Evolutionary conservation across 2,113 vertebrate genomes (phyloP).

Genomic region (Campylomormyrus numenius): DNA sequence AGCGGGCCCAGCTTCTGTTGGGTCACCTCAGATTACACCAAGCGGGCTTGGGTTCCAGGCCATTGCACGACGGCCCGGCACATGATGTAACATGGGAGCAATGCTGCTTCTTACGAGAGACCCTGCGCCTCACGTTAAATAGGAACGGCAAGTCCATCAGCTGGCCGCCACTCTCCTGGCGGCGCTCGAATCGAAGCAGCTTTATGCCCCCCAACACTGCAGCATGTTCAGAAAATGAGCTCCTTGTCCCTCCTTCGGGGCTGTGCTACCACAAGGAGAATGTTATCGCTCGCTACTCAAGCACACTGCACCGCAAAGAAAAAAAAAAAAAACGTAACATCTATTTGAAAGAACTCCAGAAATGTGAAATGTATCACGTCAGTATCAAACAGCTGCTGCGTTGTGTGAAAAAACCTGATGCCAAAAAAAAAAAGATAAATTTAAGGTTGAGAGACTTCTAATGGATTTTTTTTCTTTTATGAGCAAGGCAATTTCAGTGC

Average conservation of each 20-base stretch:
- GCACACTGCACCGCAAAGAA: neutral
- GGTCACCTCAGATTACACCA: neutral
- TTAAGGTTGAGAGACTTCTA: neutral
- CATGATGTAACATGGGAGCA: conserved; percentile 8
- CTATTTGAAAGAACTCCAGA: neutral
- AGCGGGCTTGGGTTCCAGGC: neutral
- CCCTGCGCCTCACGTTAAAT: neutral
- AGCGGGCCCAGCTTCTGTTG: neutral
- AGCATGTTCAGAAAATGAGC: neutral
- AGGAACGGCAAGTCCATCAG: neutral
- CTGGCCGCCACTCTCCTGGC: neutral
- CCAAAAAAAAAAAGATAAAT: neutral
- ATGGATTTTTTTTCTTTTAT: neutral
- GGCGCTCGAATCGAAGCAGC: neutral
- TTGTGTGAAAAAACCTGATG: neutral
- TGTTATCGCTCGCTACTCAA: neutral
- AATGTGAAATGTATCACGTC: neutral
- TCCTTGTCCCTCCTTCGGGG: neutral
- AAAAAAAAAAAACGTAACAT: neutral
- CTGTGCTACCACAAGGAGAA: neutral
- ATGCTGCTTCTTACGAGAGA: neutral
- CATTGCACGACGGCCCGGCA: neutral
- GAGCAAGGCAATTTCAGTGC: neutral
- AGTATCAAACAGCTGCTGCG: neutral
- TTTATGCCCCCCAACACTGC: neutral